Conservation (phyloP, 2,888 invertebrate genomes). For the Metalampra italica region DNA sequence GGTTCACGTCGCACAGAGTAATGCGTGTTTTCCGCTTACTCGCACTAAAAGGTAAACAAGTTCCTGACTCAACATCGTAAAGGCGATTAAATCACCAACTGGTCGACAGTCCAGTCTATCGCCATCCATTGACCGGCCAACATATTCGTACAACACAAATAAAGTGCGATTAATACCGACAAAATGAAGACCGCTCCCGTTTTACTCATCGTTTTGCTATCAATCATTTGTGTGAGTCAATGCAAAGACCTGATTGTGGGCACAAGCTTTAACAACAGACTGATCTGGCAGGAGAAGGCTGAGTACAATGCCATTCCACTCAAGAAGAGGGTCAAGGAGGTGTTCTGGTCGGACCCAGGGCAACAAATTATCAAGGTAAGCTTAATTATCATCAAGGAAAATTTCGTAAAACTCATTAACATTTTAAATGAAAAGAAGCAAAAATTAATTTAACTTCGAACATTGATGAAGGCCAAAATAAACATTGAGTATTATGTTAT, state of each 20-base stretch:
- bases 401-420: background rate
- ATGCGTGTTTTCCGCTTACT: slow-evolving; percentile 45
- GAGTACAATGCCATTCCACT: slow-evolving; percentile 65
- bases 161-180: background rate
- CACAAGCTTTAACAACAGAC: slow-evolving; percentile 61
- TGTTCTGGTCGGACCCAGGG: slow-evolving; percentile 63
- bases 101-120: slow-evolving; percentile 35
- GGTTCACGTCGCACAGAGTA: slow-evolving; percentile 11
- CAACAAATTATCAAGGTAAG: slow-evolving; percentile 69
- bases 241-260: slow-evolving; percentile 68
- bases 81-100: slow-evolving; percentile 13
- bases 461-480: no score
- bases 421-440: background rate
- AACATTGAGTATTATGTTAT: no score
- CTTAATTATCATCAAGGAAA: background rate
- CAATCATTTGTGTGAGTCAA: slow-evolving; percentile 43
- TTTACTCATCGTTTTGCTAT: slow-evolving; percentile 44
- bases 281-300: slow-evolving; percentile 61
- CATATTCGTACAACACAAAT: slow-evolving; percentile 23
- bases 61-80: slow-evolving; percentile 20
- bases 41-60: slow-evolving; percentile 40
- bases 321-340: slow-evolving; percentile 69
- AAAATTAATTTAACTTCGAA: background rate
- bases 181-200: slow-evolving; percentile 56
- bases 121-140: slow-evolving; percentile 37